A percentile compares a stretch with the other conserved stretches of the same genome.
Evolutionary conservation across 2,797 vertebrate genomes (phyloP).

Genomic region (Enteromius paludinosus): DNA sequence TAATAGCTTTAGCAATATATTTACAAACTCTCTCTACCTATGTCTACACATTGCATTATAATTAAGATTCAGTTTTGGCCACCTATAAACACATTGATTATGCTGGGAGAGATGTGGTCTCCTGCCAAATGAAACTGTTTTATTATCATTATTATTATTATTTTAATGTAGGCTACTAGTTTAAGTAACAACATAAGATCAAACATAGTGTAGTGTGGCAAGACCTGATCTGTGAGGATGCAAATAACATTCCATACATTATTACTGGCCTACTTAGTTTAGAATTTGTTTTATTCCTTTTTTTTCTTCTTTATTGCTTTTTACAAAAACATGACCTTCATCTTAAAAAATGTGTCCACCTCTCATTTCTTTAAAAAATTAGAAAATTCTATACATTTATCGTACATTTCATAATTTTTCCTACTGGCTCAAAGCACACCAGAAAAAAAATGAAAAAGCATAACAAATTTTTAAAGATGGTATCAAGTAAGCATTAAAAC

Average conservation of each 20-base stretch:
- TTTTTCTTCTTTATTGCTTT: conserved; percentile 70
- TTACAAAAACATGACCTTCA: conserved; percentile 71
- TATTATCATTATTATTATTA: too few species aligned
- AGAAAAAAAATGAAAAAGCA: conserved; percentile 56
- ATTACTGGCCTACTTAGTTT: conserved; percentile 79
- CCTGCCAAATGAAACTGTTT: neutral
- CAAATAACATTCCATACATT: conserved; percentile 78
- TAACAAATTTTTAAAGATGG: conserved; percentile 71
- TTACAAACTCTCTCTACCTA: conserved; percentile 35
- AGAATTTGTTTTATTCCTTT: conserved; percentile 60
- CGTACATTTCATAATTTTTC: conserved; percentile 74
- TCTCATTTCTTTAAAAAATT: conserved; percentile 77
- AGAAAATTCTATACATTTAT: conserved; percentile 79
- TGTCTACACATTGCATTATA: conserved; percentile 31
- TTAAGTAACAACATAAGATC: conserved; percentile 58
- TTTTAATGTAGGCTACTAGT: neutral
- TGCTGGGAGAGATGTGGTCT: neutral
- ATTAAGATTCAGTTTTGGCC: conserved; percentile 24
- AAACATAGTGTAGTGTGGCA: conserved; percentile 69
- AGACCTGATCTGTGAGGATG: conserved; percentile 70
- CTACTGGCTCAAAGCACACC: conserved; percentile 52
- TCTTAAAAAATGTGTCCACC: conserved; percentile 68
- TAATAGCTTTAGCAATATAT: conserved; percentile 20
- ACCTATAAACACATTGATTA: conserved; percentile 19
- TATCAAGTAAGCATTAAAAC: conserved; percentile 76